Conservation (phyloP, 2,113 vertebrate genomes). For the Heteronetta atricapilla region DNA sequence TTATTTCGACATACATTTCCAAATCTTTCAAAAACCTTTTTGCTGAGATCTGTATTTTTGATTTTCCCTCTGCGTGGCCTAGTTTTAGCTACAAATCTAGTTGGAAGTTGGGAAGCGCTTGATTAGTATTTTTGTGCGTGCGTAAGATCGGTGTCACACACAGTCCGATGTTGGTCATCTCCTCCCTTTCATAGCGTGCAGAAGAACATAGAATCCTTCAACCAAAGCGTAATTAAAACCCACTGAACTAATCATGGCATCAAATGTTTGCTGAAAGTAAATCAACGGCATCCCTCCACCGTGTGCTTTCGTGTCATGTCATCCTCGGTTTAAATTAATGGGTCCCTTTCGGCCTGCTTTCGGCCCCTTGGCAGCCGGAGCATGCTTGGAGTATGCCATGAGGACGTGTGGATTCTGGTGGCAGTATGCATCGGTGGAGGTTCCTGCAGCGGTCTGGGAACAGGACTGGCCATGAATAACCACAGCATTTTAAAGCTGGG, state of each 20-base stretch:
- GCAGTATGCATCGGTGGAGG: not conserved
- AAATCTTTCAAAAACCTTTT: not conserved
- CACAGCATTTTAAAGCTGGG: not conserved
- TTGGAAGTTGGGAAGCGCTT: not conserved
- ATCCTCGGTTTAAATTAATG: not conserved
- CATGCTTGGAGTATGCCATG: not conserved
- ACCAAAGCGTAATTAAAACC: not conserved
- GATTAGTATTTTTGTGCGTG: not conserved
- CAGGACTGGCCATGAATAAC: not conserved
- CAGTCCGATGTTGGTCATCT: not conserved
- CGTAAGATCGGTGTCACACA: not conserved
- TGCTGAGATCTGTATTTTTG: not conserved
- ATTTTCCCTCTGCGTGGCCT: not conserved
- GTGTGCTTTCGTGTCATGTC: not conserved
- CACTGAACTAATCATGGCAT: not conserved
- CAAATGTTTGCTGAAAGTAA: constrained; percentile 28
- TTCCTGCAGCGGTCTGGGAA: not conserved
- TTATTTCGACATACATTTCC: not conserved
- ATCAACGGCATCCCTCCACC: not conserved
- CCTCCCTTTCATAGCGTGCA: not conserved
- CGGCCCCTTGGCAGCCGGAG: not conserved
- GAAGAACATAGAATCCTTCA: not conserved
- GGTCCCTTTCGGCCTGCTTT: not conserved
- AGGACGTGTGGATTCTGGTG: not conserved
- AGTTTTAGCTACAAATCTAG: not conserved